Evolutionary conservation across 2,797 vertebrate species (phyloP).

Genomic region (Rhinatrema bivittatum): DNA sequence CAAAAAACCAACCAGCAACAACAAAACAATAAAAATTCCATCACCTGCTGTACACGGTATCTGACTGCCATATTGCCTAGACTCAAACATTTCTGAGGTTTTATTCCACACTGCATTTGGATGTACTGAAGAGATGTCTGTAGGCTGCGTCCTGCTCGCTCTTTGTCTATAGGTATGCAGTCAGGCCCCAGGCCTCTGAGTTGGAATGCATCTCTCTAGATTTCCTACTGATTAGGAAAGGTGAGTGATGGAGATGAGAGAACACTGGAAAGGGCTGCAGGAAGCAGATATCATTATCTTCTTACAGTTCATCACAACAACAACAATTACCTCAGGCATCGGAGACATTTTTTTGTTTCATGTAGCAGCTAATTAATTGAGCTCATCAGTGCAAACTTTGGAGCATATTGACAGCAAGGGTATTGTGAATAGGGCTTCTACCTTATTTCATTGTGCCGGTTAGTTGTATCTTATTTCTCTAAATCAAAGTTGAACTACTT

Average conservation of each 20-base stretch:
- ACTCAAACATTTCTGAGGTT: conserved; percentile 41
- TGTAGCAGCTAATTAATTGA: conserved; percentile 35
- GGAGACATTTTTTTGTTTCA: conserved; percentile 14
- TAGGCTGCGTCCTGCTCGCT: too few species aligned
- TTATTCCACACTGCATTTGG: too few species aligned
- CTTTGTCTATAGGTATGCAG: conserved; percentile 8
- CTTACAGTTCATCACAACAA: conserved; percentile 27
- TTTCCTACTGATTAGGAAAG: conserved; percentile 64
- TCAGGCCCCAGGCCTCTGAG: conserved; percentile 3
- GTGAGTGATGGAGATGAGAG: conserved; percentile 65
- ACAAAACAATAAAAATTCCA: too few species aligned
- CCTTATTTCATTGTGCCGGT: conserved; percentile 24
- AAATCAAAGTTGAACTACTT: conserved; percentile 26
- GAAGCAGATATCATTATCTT: conserved; percentile 53
- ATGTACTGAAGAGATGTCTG: too few species aligned
- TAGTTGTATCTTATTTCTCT: conserved; percentile 11
- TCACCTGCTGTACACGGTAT: too few species aligned
- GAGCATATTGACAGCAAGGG: conserved; percentile 14
- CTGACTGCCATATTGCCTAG: too few species aligned
- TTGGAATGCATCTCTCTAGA: conserved; percentile 49
- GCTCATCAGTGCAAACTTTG: conserved; percentile 21
- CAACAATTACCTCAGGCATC: conserved; percentile 31
- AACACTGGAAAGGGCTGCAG: conserved; percentile 48
- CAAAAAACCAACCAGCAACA: too few species aligned
- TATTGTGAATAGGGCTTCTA: conserved; percentile 8